Evolutionary conservation across 2,888 invertebrate species (phyloP), one percentile per base, ranked within the genome.

Genomic region (Erebia ligea): DNA sequence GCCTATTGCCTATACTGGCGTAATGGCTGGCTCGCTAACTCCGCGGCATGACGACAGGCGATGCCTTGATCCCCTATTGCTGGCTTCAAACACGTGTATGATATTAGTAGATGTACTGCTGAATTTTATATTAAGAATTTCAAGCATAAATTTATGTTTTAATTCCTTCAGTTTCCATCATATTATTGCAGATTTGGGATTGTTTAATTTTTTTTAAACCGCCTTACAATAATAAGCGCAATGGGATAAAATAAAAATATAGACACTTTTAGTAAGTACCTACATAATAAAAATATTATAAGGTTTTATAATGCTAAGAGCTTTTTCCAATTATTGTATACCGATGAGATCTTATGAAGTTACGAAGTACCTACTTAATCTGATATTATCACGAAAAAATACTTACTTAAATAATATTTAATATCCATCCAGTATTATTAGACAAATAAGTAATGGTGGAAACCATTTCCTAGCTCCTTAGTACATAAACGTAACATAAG

Each of bases 381-480:
- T 80, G 86, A 91, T 89, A 87, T 90, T 86, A 88, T 89, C 88
- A 89, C 89, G 84, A 89, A 88, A 88, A 86, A 88, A 91, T 88
- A 88, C 6, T 87, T 88, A 88, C 6, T 87, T 88, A 86, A 84
- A 21, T 56, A 56, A 59, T 62, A 90, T 87, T 87, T 88, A 90
- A 89, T 91, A 84, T 92, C 91, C 91, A 91, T 92, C 92, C 92
- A 92, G 90, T 92, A 92, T 92, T 91, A 91, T 91, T 92, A 92
- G 90, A 91, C 86, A 84, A 86, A 88, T 90, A 90, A 45, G 42
- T 90, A 87, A 87, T 85, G 84, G 84, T 82, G 76, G 77, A 82
- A 77, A 81, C 84, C 86, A 86, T 88, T 86, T 82, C 87, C 81
- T 90, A 90, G 87, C 84, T 89, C 86, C 86, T 89, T 88, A 87